A percentile compares a stretch with the other conserved stretches of the same genome.
phyloP scores from a whole-genome alignment of 1,140 invertebrate genomes.

The Rhopalosiphum padi region DNA sequence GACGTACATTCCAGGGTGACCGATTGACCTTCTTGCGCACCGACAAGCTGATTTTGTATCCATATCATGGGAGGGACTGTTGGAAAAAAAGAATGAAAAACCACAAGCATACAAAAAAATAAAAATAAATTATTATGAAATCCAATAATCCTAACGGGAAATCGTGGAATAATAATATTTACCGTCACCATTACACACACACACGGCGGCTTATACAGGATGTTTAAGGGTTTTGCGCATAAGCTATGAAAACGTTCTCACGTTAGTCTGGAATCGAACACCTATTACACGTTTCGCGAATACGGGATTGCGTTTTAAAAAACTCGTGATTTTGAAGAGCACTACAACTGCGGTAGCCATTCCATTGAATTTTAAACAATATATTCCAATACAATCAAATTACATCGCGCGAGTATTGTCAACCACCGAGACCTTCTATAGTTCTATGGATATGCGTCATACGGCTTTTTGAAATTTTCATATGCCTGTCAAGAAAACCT shows the following conservation, averaged over 20 bases:
- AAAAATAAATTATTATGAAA: conserved; percentile 27
- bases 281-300: not conserved
- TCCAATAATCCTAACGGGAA: not conserved
- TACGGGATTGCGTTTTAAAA: not conserved
- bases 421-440: not conserved
- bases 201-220: not conserved
- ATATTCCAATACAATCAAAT: not conserved
- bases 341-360: not conserved
- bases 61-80: conserved; percentile 84
- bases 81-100: conserved; percentile 52
- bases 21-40: conserved; percentile 76
- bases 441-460: not conserved
- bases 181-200: not conserved
- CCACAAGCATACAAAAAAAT: not conserved
- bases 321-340: not conserved
- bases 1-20: conserved; percentile 82
- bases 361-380: not conserved
- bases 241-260: not conserved
- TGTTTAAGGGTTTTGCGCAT: not conserved
- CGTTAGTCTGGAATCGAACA: not conserved
- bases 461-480: not conserved
- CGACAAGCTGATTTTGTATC: conserved; percentile 84
- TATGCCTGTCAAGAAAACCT: not conserved
- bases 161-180: conserved; percentile 17
- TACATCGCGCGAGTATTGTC: not conserved